These are phyloP conservation scores for Hydrotaea diabolus DNA, from an alignment of 2,888 invertebrate genomes.

Conservation along the genomic window DNA sequence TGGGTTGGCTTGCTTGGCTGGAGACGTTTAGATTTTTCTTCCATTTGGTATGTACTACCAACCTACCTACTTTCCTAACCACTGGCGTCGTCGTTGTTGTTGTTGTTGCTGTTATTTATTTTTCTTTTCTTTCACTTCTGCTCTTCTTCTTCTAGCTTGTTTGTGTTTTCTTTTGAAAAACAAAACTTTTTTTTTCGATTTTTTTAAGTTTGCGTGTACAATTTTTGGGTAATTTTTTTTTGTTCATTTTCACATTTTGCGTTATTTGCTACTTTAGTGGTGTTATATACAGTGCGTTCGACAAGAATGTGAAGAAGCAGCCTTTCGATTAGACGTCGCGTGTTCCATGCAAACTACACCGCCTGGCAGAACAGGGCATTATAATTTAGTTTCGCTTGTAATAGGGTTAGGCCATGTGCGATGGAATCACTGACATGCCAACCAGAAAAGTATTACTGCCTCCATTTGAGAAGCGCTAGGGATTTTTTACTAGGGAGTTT, in stretches of 20 bases:
- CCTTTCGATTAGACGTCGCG: too few species aligned
- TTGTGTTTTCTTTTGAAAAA: neutral
- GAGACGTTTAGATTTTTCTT: conserved; percentile 4
- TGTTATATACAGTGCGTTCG: too few species aligned
- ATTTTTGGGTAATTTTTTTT: neutral
- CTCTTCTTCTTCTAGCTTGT: neutral
- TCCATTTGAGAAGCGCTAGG: too few species aligned
- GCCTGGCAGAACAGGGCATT: too few species aligned
- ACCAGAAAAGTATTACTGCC: too few species aligned
- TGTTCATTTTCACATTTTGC: neutral
- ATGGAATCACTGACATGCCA: too few species aligned
- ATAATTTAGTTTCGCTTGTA: too few species aligned
- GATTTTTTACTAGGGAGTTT: too few species aligned
- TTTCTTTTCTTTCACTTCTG: conserved; percentile 10
- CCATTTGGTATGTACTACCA: neutral
- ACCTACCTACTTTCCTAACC: neutral
- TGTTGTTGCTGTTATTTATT: neutral
- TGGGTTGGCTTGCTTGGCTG: conserved; percentile 9
- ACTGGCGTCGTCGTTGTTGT: neutral
- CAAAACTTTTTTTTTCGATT: neutral
- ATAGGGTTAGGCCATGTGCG: too few species aligned
- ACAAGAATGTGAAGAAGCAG: too few species aligned
- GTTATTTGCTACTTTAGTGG: neutral
- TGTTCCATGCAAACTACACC: too few species aligned
- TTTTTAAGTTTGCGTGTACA: conserved; percentile 10